Conservation (phyloP, 1,140 invertebrate species). For the Pararge aegeria region DNA sequence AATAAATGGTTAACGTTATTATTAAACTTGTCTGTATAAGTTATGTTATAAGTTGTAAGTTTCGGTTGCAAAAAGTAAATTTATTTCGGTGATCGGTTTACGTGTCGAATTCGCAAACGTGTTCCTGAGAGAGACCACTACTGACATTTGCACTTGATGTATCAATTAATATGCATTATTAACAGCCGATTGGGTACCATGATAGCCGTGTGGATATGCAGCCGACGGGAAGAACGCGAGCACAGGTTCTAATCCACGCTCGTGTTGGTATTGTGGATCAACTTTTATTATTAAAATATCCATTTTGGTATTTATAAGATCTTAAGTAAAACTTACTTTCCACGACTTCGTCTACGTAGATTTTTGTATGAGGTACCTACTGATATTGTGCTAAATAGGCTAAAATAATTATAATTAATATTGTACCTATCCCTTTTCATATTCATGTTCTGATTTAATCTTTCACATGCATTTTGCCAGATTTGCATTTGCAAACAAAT, state of each 20-base stretch:
- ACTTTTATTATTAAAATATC: neutral
- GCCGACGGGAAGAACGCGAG: slow-evolving; percentile 34
- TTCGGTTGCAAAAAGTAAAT: neutral
- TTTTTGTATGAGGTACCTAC: too few relatives aligned
- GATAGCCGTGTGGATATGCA: slow-evolving; percentile 33
- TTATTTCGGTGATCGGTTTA: slow-evolving; percentile 12
- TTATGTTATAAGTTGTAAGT: too few relatives aligned
- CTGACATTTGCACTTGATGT: slow-evolving; percentile 31
- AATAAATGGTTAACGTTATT: too few relatives aligned
- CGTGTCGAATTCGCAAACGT: slow-evolving; percentile 20
- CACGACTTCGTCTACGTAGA: too few relatives aligned
- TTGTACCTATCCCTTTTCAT: too few relatives aligned
- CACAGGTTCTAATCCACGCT: slow-evolving; percentile 12
- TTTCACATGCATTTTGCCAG: too few relatives aligned
- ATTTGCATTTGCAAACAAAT: too few relatives aligned
- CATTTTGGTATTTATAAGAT: too few relatives aligned
- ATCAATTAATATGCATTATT: slow-evolving; percentile 32
- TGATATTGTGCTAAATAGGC: too few relatives aligned
- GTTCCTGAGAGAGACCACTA: slow-evolving; percentile 21
- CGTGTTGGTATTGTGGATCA: neutral
- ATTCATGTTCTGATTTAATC: too few relatives aligned
- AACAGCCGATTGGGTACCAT: slow-evolving; percentile 26
- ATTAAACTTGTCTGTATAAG: too few relatives aligned
- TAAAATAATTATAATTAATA: too few relatives aligned
- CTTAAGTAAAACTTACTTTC: neutral